Percentiles rank a stretch among this genome's conserved stretches.
These are phyloP conservation scores for Aeoliscus strigatus DNA, from an alignment of 2,797 vertebrate genomes.

Conservation along the genomic window DNA sequence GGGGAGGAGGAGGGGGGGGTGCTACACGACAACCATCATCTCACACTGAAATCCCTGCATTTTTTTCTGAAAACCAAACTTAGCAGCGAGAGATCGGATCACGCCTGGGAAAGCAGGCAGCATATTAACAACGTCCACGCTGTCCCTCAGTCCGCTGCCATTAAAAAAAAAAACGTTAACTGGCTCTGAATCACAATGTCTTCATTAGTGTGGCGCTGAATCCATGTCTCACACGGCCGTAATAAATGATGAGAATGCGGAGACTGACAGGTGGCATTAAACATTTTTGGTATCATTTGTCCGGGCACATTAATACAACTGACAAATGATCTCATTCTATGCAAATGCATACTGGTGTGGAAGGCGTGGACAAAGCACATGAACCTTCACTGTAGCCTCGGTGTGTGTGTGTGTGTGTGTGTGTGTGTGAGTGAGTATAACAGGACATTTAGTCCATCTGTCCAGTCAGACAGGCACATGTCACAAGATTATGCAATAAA, in stretches of 20 bases:
- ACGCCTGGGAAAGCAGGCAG: conserved; percentile 64
- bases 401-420: no score
- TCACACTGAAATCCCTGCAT: conserved; percentile 17
- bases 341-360: conserved; percentile 44
- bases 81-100: conserved; percentile 47
- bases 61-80: conserved; percentile 32
- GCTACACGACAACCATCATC: not conserved
- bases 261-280: conserved; percentile 68
- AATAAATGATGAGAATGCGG: conserved; percentile 62
- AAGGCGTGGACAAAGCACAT: conserved; percentile 12
- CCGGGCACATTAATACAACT: conserved; percentile 38
- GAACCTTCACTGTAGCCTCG: conserved; percentile 4
- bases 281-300: conserved; percentile 52
- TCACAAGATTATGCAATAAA: conserved; percentile 54
- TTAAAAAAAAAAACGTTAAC: conserved; percentile 58
- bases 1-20: no score
- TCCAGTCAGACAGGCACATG: conserved; percentile 49
- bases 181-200: conserved; percentile 61
- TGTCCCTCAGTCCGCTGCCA: conserved; percentile 25
- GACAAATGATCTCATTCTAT: conserved; percentile 66
- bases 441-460: conserved; percentile 57
- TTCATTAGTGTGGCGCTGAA: conserved; percentile 59
- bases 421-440: conserved; percentile 25
- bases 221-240: conserved; percentile 44
- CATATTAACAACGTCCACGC: conserved; percentile 60